A percentile compares a stretch with the other conserved stretches of the same genome.
These are phyloP conservation scores for Eubasilissa splendida DNA, from an alignment of 2,888 invertebrate genomes.

Conservation along the genomic window DNA sequence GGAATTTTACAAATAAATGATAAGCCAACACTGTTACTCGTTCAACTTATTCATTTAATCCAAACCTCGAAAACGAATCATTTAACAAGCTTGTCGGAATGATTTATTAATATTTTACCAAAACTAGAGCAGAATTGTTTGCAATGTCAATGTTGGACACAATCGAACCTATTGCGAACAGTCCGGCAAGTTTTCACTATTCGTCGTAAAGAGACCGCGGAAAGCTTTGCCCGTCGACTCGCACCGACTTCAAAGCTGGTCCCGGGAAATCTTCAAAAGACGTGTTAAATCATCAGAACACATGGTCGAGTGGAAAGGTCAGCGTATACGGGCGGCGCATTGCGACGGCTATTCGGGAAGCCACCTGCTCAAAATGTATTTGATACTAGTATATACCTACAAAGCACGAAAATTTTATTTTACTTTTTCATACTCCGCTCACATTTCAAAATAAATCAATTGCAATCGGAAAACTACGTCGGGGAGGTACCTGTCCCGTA, in stretches of 20 bases:
- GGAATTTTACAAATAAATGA: no score
- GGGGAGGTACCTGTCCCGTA: no score
- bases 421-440: no score
- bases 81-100: no score
- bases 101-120: no score
- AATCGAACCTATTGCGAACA: neutral
- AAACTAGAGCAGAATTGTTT: no score
- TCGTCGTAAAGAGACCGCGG: slow-evolving; percentile 22
- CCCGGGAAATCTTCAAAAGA: slow-evolving; percentile 16
- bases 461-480: no score
- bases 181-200: neutral
- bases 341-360: neutral
- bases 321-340: neutral
- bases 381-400: neutral
- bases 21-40: no score
- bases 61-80: no score
- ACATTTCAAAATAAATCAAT: no score
- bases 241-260: slow-evolving; percentile 10
- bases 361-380: neutral
- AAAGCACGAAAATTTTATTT: no score
- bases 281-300: slow-evolving; percentile 23
- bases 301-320: slow-evolving; percentile 22
- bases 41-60: no score
- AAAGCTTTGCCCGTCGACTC: slow-evolving; percentile 6
- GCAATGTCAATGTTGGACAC: neutral